A percentile compares a stretch with the other conserved stretches of the same genome.
Evolutionary conservation across 1,140 invertebrate genomes (phyloP).

Genomic region (Formica exsecta): DNA sequence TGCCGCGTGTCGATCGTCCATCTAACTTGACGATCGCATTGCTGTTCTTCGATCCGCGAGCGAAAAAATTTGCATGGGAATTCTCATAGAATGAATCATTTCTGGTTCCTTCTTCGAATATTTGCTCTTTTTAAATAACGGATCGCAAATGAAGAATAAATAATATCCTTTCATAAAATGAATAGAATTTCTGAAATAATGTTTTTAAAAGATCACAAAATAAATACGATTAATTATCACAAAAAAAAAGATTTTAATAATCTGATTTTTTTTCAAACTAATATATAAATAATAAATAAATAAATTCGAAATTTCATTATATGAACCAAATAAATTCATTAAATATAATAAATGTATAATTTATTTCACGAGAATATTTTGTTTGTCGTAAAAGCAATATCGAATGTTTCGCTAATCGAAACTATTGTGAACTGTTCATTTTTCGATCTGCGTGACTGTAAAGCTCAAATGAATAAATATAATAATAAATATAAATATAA

Average conservation of each 20-base stretch:
- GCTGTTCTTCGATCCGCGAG: not conserved
- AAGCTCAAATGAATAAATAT: too few species aligned
- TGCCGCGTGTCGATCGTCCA: conserved; percentile 8
- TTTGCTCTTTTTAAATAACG: not conserved
- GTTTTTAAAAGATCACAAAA: not conserved
- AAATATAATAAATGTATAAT: not conserved
- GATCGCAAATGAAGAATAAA: not conserved
- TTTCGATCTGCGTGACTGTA: not conserved
- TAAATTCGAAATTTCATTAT: not conserved
- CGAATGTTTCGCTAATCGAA: not conserved
- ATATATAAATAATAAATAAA: not conserved
- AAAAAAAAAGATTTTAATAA: not conserved
- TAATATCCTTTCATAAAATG: not conserved
- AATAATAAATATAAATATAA: not conserved
- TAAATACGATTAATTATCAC: not conserved
- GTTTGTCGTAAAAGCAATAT: not conserved
- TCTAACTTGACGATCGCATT: conserved; percentile 11
- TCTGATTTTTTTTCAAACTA: not conserved
- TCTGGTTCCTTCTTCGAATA: not conserved
- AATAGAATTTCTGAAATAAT: not conserved
- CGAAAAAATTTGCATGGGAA: not conserved
- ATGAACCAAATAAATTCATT: not conserved
- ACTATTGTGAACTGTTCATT: not conserved
- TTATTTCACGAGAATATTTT: not conserved
- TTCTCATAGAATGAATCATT: not conserved